A percentile compares a stretch with the other conserved stretches of the same genome.
phyloP scores from a whole-genome alignment of 1,140 invertebrate species.

The Meloidogyne chitwoodi region DNA sequence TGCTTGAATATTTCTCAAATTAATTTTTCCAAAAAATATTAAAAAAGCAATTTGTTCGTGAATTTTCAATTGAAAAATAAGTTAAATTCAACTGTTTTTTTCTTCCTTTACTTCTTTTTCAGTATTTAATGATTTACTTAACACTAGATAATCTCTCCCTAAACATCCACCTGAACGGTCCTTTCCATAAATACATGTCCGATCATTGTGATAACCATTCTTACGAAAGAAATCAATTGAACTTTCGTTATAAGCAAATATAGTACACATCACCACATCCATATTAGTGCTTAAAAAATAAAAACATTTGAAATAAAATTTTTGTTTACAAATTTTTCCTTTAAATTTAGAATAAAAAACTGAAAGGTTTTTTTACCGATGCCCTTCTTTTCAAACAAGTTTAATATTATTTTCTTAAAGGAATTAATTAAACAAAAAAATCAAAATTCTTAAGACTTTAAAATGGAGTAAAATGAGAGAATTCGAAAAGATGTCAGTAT shows the following conservation, averaged over 20 bases:
- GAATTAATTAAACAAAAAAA: no score
- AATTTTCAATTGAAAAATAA: not conserved
- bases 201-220: conserved; percentile 32
- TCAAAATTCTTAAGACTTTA: no score
- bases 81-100: not conserved
- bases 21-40: not conserved
- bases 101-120: not conserved
- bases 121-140: conserved; percentile 6
- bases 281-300: conserved; percentile 35
- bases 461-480: no score
- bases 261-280: conserved; percentile 49
- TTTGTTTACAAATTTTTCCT: no score
- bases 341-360: no score
- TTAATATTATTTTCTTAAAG: no score
- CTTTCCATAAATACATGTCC: conserved; percentile 18
- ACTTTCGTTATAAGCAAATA: conserved; percentile 44
- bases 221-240: conserved; percentile 53
- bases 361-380: no score
- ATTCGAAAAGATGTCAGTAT: no score
- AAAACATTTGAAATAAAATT: conserved; percentile 4
- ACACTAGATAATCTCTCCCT: conserved; percentile 6
- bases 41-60: not conserved
- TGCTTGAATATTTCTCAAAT: not conserved
- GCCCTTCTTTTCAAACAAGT: no score
- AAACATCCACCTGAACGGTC: conserved; percentile 1